phyloP scores from a whole-genome alignment of 2,113 vertebrate genomes.

The Orycteropus afer region DNA sequence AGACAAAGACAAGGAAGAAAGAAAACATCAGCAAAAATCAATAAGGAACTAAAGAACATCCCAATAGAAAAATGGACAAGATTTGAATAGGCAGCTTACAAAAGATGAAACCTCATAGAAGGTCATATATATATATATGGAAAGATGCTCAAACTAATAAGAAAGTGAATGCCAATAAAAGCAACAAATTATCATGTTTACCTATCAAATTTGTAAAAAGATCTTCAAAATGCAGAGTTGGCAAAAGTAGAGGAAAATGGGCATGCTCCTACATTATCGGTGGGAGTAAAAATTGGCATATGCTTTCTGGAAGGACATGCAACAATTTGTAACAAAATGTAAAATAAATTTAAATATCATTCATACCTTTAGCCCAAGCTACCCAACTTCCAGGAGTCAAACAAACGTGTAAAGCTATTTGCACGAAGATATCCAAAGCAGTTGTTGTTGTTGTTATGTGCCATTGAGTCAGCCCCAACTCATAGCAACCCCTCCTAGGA shows the following conservation, averaged over 20 bases:
- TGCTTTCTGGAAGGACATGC: background rate
- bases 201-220: background rate
- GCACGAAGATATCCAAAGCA: background rate
- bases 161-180: background rate
- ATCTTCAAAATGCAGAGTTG: background rate
- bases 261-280: too few relatives aligned
- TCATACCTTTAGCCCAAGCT: background rate
- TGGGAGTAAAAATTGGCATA: background rate
- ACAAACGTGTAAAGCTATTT: background rate
- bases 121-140: background rate
- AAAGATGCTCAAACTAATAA: background rate
- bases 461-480: too few relatives aligned
- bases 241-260: background rate
- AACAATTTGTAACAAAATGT: background rate
- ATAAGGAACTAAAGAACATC: background rate
- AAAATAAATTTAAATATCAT: background rate
- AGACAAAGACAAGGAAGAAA: background rate
- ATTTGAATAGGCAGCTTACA: background rate
- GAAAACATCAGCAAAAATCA: background rate
- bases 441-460: too few relatives aligned
- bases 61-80: background rate
- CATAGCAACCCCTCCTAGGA: too few relatives aligned
- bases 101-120: background rate
- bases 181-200: background rate
- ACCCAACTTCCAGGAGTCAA: background rate